Base-by-base conservation (phyloP, 2,888 invertebrate genomes). In the Muscina levida region DNA sequence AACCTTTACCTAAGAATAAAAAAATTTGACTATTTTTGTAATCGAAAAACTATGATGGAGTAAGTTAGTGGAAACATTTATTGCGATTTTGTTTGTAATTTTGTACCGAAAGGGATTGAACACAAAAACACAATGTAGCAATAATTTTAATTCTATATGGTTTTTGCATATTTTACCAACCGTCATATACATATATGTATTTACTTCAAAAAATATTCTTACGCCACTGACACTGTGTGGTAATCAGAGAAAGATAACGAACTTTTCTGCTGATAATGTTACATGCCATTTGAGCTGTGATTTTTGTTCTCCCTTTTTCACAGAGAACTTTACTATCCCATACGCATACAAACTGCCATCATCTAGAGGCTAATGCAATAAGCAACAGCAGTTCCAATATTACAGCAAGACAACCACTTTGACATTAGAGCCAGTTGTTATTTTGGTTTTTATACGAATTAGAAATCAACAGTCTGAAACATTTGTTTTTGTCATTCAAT, bases 381-480 rank as follows among this genome's bases (percentile, higher is more conserved):
- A 77, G 77, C 74, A 74, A 74, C 77, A 81, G 74, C 71, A 72
- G n/a, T 59, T 10, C 17, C 59, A 31, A 59, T n/a, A n/a, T n/a
- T n/a, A 59, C 39, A 19, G 15, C 31, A 19, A 17, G 39, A 19
- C 37, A 19, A 39, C 59, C 59, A 77, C 46, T 46, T 26, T 11
- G 57, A 76, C 24, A 59, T 66, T 22, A 62, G 51, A 66, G 37
- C 39, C 59, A 15, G 19, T 59, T 31, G 31, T 8, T 31, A 5
- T 31, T 31, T 31, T 31, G 31, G 39, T 77, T 81, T 56, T 77
- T 77, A 59, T 71, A 74, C 71, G 75, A 83, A 81, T 84, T 82
- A 84, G 83, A 81, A 83, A 83, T 84, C 83, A 84, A 82, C 83
- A 83, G 81, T 80, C 77, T 82, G 83, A 75, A 83, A 83, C 83